phyloP scores from a whole-genome alignment of 2,797 vertebrate species.

The Protonibea diacanthus region DNA sequence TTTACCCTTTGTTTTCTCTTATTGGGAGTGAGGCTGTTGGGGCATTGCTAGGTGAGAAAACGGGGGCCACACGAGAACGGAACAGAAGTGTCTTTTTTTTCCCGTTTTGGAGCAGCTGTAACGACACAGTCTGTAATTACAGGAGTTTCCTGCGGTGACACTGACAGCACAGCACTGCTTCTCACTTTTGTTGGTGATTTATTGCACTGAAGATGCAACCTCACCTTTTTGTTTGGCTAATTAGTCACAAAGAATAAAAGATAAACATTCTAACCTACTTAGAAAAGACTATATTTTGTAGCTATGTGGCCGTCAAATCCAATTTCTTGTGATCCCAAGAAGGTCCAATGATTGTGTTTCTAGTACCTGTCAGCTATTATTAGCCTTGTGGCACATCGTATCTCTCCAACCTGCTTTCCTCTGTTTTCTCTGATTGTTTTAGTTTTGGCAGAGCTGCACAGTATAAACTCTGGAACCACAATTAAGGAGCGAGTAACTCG shows the following conservation, averaged over 20 bases:
- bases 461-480: conserved; percentile 30
- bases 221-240: neutral
- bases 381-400: conserved; percentile 44
- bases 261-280: conserved; percentile 8
- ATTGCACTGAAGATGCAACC: conserved; percentile 23
- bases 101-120: conserved; percentile 51
- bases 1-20: conserved; percentile 65
- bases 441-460: neutral
- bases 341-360: conserved; percentile 25
- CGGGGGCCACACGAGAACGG: conserved; percentile 50
- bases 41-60: conserved; percentile 47
- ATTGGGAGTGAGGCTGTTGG: conserved; percentile 50
- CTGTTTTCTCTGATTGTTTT: conserved; percentile 5
- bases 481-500: conserved; percentile 1
- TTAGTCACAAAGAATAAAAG: neutral
- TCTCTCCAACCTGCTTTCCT: conserved; percentile 56
- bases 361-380: conserved; percentile 64
- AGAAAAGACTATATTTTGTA: conserved; percentile 1
- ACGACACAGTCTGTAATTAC: conserved; percentile 54
- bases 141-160: conserved; percentile 47
- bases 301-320: neutral
- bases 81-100: conserved; percentile 51
- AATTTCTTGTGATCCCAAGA: conserved; percentile 6
- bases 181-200: conserved; percentile 27
- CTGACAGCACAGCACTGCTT: conserved; percentile 22